Base-by-base conservation (phyloP, 2,113 vertebrate species). In the Micronycteris hirsuta region DNA sequence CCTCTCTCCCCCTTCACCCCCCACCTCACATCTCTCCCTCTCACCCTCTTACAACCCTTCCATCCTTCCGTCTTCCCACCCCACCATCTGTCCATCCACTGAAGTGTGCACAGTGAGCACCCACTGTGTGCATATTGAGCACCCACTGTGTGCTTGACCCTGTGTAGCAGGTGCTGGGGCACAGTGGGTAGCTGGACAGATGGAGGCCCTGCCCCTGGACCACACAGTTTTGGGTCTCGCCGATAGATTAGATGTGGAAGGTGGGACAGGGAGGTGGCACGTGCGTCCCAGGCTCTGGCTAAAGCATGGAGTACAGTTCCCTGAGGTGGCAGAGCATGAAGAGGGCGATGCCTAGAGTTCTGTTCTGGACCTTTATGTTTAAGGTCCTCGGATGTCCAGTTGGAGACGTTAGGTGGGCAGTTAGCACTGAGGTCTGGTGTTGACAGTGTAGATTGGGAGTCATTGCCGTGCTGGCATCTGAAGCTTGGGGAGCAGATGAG, bases 11-110 rank as follows among this genome's bases (percentile, higher is more conserved):
- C 47, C 41, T n/a, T 49, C 5, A 4, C 26, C 38, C 24, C 4
- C 12, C 0, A 8, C 52, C 52, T 49, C 56, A 19, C 0, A 7
- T 16, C 16, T 28, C 26, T 12, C 63, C 33, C 0, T 24, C 24
- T 52, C 38, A 19, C 63, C 67, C 16, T 6, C 49, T 47, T 24
- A 14, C 31, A 2, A 10, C 17, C 24, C 38, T 38, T 80, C 38
- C 15, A 15, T 56, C 45, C 2, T 0, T 15, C 73, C 28, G 9
- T 38, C 43, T 45, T 52, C n/a, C 31, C 52, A 73, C 31, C 26
- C 5, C 58, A 20, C 7, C 41, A 33, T 20, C 47, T n/a, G 13
- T 33, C n/a, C 33, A 14, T n/a, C 54, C 19, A 9, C 74, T 26
- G 15, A 58, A 13, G 19, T 14, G 56, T 78, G 80, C 1, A 2